Evolutionary conservation across 2,797 vertebrate species (phyloP).

Genomic region (Syndactyla subalaris): DNA sequence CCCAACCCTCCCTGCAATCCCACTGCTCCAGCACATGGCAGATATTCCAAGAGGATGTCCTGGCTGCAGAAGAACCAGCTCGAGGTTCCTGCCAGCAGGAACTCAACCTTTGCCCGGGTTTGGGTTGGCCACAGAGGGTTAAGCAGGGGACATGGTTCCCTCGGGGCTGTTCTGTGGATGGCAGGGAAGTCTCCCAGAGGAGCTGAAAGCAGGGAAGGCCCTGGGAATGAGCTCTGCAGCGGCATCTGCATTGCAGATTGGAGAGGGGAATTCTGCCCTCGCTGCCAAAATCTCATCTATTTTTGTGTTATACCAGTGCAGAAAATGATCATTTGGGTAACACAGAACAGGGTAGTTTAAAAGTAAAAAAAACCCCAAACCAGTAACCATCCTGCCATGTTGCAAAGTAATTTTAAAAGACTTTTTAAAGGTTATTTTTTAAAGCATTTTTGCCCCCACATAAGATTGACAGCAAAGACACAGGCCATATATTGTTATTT

Average conservation of each 20-base stretch:
- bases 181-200: slow-evolving; percentile 7
- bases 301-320: slow-evolving; percentile 36
- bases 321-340: slow-evolving; percentile 4
- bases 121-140: not conserved
- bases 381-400: not conserved
- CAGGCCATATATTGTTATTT: not conserved
- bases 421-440: not conserved
- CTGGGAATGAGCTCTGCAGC: slow-evolving; percentile 36
- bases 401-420: not conserved
- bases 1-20: too few relatives aligned
- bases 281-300: slow-evolving; percentile 58
- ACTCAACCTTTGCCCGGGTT: not conserved
- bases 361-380: not conserved
- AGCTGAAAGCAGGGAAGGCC: slow-evolving; percentile 11
- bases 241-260: slow-evolving; percentile 70
- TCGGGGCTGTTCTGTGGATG: not conserved
- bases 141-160: not conserved
- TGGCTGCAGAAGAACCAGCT: not conserved
- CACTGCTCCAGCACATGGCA: not conserved
- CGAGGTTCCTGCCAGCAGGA: not conserved
- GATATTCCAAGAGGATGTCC: not conserved
- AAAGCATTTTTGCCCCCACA: not conserved
- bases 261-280: slow-evolving; percentile 51
- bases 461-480: not conserved
- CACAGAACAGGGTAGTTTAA: not conserved